phyloP scores from a whole-genome alignment of 2,888 invertebrate species.

The Steinernema hermaphroditum region DNA sequence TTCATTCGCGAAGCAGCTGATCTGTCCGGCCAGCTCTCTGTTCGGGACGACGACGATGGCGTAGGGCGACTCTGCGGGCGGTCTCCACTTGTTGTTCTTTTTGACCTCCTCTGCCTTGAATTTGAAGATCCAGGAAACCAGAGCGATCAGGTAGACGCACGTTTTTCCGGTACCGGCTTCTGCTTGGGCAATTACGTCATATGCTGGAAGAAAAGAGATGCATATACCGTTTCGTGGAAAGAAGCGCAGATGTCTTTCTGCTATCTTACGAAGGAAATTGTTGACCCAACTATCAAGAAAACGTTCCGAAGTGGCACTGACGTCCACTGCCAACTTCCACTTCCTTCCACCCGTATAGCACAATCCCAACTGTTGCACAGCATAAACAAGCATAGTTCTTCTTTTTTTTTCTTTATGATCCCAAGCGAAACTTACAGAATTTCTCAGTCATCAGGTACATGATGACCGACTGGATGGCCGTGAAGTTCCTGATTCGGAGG shows the following conservation, averaged over 20 bases:
- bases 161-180: background rate
- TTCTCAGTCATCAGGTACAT: background rate
- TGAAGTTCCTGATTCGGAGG: background rate
- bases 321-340: background rate
- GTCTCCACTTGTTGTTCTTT: background rate
- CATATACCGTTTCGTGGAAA: too few relatives aligned
- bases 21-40: slow-evolving; percentile 15
- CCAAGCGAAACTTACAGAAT: too few relatives aligned
- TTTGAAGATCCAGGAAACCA: background rate
- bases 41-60: slow-evolving; percentile 1
- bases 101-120: background rate
- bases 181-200: background rate
- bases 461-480: background rate
- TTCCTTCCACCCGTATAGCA: background rate
- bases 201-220: too few relatives aligned
- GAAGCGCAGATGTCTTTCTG: too few relatives aligned
- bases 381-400: too few relatives aligned
- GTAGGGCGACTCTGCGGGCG: background rate
- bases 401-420: too few relatives aligned
- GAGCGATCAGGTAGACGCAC: background rate
- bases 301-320: background rate
- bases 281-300: background rate
- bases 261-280: too few relatives aligned
- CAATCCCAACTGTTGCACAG: too few relatives aligned
- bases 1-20: slow-evolving; percentile 21